Evolutionary conservation across 2,797 vertebrate genomes (phyloP).

Genomic region (Peromyscus attwateri): DNA sequence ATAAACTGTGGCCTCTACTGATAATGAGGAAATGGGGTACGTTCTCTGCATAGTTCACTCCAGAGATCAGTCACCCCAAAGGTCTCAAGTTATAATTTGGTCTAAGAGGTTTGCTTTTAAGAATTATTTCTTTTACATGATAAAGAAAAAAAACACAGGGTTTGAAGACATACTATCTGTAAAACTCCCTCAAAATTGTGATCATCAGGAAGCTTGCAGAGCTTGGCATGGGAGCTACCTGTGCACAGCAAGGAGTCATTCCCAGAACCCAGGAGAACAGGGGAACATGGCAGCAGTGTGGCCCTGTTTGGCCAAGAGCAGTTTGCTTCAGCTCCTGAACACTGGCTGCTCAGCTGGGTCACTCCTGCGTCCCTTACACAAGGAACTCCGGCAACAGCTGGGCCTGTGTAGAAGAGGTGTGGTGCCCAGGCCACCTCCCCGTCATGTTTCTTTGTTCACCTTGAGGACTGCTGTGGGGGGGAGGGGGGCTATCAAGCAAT

Average conservation of each 20-base stretch:
- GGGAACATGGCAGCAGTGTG: not conserved
- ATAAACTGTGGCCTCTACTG: not conserved
- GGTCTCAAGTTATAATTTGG: slow-evolving; percentile 44
- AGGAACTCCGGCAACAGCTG: not conserved
- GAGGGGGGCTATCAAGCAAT: not conserved
- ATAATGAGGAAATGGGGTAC: not conserved
- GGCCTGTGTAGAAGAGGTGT: not conserved
- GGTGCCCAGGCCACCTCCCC: not conserved
- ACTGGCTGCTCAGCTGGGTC: not conserved
- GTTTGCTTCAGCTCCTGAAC: not conserved
- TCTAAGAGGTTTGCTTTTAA: slow-evolving; percentile 54
- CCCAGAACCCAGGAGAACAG: not conserved
- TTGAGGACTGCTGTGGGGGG: not conserved
- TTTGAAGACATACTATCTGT: slow-evolving; percentile 22
- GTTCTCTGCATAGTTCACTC: slow-evolving; percentile 12
- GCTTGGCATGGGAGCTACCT: not conserved
- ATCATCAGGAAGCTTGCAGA: not conserved
- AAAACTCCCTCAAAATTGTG: not conserved
- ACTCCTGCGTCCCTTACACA: too few species aligned
- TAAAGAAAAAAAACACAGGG: slow-evolving; percentile 2
- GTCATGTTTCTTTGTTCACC: not conserved
- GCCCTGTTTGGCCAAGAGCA: not conserved
- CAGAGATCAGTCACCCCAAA: slow-evolving; percentile 31
- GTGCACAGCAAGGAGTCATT: not conserved
- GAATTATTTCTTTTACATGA: slow-evolving; percentile 40